These are phyloP conservation scores for Epinephelus malabaricus DNA, from an alignment of 2,797 vertebrate genomes.

Conservation along the genomic window DNA sequence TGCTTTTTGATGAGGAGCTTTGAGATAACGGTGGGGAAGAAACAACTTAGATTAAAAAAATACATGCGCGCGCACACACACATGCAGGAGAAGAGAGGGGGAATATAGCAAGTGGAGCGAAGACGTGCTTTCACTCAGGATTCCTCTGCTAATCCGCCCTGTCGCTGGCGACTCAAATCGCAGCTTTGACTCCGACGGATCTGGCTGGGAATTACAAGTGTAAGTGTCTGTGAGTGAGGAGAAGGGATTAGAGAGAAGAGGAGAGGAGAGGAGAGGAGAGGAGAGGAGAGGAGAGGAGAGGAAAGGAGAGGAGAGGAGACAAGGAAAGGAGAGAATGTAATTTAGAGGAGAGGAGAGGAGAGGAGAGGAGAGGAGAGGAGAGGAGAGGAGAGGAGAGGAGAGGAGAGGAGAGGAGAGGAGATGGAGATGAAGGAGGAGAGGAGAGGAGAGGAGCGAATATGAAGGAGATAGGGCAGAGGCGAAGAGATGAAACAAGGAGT, in stretches of 20 bases:
- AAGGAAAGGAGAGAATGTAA: too few relatives aligned
- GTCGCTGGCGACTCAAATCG: slow-evolving; percentile 80
- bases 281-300: too few relatives aligned
- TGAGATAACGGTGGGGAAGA: slow-evolving; percentile 50
- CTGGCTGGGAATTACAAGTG: slow-evolving; percentile 85
- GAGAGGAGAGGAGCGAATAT: too few relatives aligned
- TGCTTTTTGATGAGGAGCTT: slow-evolving; percentile 63
- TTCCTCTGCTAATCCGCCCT: slow-evolving; percentile 79
- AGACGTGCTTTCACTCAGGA: slow-evolving; percentile 79
- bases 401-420: background rate
- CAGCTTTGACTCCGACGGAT: slow-evolving; percentile 81
- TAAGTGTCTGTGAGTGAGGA: slow-evolving; percentile 84
- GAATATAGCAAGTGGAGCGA: slow-evolving; percentile 58
- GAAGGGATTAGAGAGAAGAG: slow-evolving; percentile 77
- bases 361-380: background rate
- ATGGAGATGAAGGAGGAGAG: background rate
- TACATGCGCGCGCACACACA: slow-evolving; percentile 4
- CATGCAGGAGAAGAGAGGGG: background rate
- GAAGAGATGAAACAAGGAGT: too few relatives aligned
- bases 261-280: too few relatives aligned
- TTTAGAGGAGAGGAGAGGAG: slow-evolving; percentile 22
- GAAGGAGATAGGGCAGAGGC: too few relatives aligned
- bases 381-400: background rate
- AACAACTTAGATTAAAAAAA: slow-evolving; percentile 49
- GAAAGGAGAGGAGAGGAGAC: too few relatives aligned